Evolutionary conservation across 2,888 invertebrate genomes (phyloP).

Genomic region (Copidosoma aretas): DNA sequence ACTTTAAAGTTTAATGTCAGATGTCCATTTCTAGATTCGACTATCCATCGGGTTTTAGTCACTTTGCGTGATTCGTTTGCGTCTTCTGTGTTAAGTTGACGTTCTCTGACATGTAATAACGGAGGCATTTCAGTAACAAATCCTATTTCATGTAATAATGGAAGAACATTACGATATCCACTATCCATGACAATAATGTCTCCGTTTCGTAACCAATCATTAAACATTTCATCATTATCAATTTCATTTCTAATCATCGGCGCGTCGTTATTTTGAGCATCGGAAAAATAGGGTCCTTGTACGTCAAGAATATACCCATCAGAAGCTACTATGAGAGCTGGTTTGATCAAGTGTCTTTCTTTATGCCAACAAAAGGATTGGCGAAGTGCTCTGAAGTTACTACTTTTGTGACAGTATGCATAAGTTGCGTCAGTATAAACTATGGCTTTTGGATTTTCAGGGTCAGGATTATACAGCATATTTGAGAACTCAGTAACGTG

Average conservation of each 20-base stretch:
- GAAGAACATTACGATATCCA: slow-evolving; percentile 27
- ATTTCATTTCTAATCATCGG: slow-evolving; percentile 12
- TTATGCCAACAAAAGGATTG: slow-evolving; percentile 35
- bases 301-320: slow-evolving; percentile 32
- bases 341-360: slow-evolving; percentile 37
- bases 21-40: slow-evolving; percentile 42
- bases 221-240: slow-evolving; percentile 1
- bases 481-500: slow-evolving; percentile 32
- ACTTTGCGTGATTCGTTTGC: slow-evolving; percentile 43
- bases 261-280: slow-evolving; percentile 3
- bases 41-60: slow-evolving; percentile 42
- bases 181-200: slow-evolving; percentile 18
- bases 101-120: slow-evolving; percentile 9
- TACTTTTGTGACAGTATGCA: slow-evolving; percentile 21
- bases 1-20: slow-evolving; percentile 42
- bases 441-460: slow-evolving; percentile 4
- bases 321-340: slow-evolving; percentile 34
- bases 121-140: not conserved
- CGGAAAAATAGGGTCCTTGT: slow-evolving; percentile 34
- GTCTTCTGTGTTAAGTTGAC: slow-evolving; percentile 41
- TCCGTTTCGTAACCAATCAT: slow-evolving; percentile 9
- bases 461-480: slow-evolving; percentile 20
- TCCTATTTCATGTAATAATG: slow-evolving; percentile 15
- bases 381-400: slow-evolving; percentile 25
- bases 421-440: slow-evolving; percentile 36